These are phyloP conservation scores for Oophaga sylvatica DNA, from an alignment of 2,797 vertebrate genomes.

Conservation along the genomic window DNA sequence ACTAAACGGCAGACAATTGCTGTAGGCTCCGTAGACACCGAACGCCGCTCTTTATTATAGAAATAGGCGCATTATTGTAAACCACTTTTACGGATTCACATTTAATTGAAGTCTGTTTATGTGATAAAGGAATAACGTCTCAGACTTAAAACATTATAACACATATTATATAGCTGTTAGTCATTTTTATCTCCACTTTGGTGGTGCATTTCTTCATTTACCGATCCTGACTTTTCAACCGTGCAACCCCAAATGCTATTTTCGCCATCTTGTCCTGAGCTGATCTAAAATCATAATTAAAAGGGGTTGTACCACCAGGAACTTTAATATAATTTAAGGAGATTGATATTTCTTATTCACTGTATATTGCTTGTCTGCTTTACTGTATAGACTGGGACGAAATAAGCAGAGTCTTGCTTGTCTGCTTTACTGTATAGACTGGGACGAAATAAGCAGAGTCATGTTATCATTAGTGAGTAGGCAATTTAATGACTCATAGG, in stretches of 20 bases:
- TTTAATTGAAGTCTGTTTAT: conserved; percentile 15
- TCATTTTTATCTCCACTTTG: neutral
- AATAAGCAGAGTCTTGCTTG: neutral
- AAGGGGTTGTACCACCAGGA: neutral
- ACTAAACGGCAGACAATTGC: conserved; percentile 17
- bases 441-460: neutral
- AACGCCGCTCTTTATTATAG: conserved; percentile 9
- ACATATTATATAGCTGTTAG: neutral
- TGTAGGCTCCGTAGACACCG: conserved; percentile 9
- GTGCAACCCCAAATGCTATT: neutral
- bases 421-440: neutral
- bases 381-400: neutral
- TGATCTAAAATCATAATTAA: neutral
- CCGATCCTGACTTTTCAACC: neutral
- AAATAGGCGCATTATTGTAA: conserved; percentile 25
- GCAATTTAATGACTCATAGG: no score
- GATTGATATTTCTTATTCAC: neutral
- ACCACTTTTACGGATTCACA: neutral
- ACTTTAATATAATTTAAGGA: neutral
- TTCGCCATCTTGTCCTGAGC: neutral
- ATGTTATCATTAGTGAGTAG: neutral
- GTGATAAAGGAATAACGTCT: neutral
- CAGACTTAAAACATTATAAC: neutral
- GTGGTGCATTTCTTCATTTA: neutral
- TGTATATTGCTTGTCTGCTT: neutral